phyloP scores from a whole-genome alignment of 2,113 vertebrate genomes.

The Sminthopsis crassicaudata region DNA sequence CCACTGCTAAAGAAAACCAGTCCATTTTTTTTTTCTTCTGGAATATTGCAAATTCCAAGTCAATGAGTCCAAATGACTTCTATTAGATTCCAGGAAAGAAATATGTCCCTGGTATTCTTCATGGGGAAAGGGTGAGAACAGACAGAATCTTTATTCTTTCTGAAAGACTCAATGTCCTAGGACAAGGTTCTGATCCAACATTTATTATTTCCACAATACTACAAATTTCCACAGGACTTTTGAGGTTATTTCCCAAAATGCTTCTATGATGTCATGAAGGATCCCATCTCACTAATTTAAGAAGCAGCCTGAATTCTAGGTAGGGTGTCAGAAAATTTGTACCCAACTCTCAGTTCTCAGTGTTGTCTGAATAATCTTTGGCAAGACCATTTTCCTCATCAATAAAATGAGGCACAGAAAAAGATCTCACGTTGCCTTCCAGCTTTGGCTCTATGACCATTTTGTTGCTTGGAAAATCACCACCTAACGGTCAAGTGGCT shows the following conservation, averaged over 20 bases:
- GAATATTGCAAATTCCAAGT: background rate
- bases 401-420: constrained; percentile 45
- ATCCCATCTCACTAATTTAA: background rate
- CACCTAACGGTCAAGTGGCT: background rate
- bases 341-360: constrained; percentile 13
- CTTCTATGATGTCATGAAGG: background rate
- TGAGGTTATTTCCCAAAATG: background rate
- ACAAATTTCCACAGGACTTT: background rate
- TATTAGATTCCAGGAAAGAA: background rate
- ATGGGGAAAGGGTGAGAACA: background rate
- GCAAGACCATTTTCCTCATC: constrained; percentile 63
- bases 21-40: background rate
- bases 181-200: background rate
- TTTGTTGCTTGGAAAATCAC: background rate
- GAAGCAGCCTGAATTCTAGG: background rate
- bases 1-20: background rate
- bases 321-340: background rate
- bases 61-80: background rate
- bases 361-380: background rate
- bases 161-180: background rate
- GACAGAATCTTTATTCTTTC: background rate
- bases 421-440: constrained; percentile 21
- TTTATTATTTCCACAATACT: background rate
- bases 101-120: background rate
- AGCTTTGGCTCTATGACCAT: constrained; percentile 45